Conservation (phyloP, 2,888 invertebrate genomes). For the Eupithecia vulgata region DNA sequence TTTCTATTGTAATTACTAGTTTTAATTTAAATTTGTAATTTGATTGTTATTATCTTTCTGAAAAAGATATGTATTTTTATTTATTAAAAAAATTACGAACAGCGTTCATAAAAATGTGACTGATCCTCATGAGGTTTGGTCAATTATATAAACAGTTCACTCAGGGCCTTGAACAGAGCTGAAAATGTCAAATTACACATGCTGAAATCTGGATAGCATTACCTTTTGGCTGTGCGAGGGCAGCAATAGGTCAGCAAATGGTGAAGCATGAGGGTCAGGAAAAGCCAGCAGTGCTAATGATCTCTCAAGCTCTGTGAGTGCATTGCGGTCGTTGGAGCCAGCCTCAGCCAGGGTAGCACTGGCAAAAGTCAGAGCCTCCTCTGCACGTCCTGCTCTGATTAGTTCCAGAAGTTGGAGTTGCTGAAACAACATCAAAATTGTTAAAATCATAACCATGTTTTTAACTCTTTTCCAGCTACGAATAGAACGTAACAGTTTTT, state of each 20-base stretch:
- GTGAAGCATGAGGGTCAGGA: constrained; percentile 97
- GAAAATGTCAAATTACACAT: not conserved
- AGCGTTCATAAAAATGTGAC: no score
- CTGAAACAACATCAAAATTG: constrained; percentile 68
- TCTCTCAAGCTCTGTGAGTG: constrained; percentile 92
- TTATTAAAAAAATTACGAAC: no score
- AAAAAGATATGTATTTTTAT: no score
- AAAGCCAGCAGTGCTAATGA: constrained; percentile 98
- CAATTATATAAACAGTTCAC: no score
- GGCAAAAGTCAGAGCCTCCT: constrained; percentile 95
- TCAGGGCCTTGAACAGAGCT: no score
- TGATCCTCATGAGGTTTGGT: no score
- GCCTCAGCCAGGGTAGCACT: constrained; percentile 95
- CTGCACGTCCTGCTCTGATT: constrained; percentile 92
- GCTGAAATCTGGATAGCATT: constrained; percentile 8
- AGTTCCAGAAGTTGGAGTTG: constrained; percentile 95
- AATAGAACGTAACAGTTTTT: not conserved
- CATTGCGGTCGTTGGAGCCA: constrained; percentile 90
- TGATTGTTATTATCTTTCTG: no score
- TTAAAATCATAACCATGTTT: not conserved
- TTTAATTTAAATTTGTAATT: no score
- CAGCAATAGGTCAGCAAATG: constrained; percentile 96
- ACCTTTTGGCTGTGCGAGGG: constrained; percentile 97
- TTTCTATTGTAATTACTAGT: no score
- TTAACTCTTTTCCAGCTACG: not conserved